phyloP scores from a whole-genome alignment of 2,113 vertebrate genomes.

The Pelmatolapia mariae region DNA sequence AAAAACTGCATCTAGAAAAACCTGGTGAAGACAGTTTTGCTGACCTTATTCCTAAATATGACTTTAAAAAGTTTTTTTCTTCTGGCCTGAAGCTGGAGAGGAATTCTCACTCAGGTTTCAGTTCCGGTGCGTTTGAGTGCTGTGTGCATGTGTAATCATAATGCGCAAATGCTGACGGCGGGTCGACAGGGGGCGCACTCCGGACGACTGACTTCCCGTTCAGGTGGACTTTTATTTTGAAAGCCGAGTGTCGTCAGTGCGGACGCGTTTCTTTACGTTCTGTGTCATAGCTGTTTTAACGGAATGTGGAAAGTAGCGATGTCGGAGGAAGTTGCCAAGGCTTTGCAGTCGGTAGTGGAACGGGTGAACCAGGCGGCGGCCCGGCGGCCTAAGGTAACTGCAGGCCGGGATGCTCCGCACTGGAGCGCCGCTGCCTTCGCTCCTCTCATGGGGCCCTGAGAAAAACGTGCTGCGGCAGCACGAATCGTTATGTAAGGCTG shows the following conservation, averaged over 20 bases:
- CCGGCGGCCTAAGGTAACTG: slow-evolving; percentile 69
- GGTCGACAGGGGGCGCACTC: not conserved
- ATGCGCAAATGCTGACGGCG: not conserved
- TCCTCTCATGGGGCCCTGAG: not conserved
- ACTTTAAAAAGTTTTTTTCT: not conserved
- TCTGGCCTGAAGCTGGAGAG: not conserved
- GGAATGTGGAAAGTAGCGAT: slow-evolving; percentile 74
- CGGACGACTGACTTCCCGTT: not conserved
- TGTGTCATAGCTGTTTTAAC: slow-evolving; percentile 9
- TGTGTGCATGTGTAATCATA: not conserved
- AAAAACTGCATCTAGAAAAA: not conserved
- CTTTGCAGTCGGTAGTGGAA: slow-evolving; percentile 71
- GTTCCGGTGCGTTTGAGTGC: not conserved
- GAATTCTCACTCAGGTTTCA: not conserved
- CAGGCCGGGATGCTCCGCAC: not conserved
- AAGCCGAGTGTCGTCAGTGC: slow-evolving; percentile 18
- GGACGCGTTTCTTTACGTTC: not conserved
- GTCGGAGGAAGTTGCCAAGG: slow-evolving; percentile 77
- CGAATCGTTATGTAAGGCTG: slow-evolving; percentile 57
- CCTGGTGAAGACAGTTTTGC: not conserved
- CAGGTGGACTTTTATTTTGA: slow-evolving; percentile 23
- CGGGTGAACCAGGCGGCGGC: slow-evolving; percentile 74
- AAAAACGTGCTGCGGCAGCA: not conserved
- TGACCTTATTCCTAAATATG: not conserved
- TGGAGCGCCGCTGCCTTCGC: not conserved